Conservation (phyloP, 2,888 invertebrate species). For the Lycophotia porphyrea region DNA sequence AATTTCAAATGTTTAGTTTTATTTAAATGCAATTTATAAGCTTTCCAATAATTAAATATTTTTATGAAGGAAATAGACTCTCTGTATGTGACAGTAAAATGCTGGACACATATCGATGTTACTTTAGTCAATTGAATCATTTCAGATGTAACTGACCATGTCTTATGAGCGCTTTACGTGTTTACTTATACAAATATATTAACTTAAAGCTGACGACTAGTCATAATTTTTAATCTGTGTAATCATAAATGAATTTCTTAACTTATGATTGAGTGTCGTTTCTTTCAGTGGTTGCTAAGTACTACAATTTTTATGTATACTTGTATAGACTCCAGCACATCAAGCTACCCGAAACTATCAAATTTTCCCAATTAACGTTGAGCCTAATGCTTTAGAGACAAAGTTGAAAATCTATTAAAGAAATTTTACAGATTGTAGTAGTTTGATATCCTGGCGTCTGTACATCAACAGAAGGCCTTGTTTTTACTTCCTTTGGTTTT, state of each 20-base stretch:
- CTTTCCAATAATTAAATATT: not conserved
- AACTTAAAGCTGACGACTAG: slow-evolving; percentile 69
- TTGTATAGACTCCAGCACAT: not conserved
- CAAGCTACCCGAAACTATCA: too few relatives aligned
- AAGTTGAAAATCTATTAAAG: too few relatives aligned
- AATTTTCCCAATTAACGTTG: too few relatives aligned
- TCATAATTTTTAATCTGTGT: slow-evolving; percentile 68
- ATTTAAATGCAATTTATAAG: slow-evolving; percentile 7
- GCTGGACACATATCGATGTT: slow-evolving; percentile 39
- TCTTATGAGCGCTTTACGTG: slow-evolving; percentile 64
- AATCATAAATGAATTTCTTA: slow-evolving; percentile 45
- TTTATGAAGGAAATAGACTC: slow-evolving; percentile 21
- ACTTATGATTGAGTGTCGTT: slow-evolving; percentile 41
- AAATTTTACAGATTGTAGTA: too few relatives aligned
- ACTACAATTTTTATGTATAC: not conserved
- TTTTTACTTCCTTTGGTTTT: slow-evolving; percentile 1
- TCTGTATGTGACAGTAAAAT: slow-evolving; percentile 29
- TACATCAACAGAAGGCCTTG: not conserved
- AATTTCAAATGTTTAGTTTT: slow-evolving; percentile 6
- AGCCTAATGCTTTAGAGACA: too few relatives aligned
- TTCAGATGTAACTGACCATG: slow-evolving; percentile 57
- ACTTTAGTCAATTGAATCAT: slow-evolving; percentile 56
- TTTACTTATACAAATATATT: slow-evolving; percentile 49
- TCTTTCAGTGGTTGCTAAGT: slow-evolving; percentile 4
- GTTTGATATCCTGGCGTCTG: too few relatives aligned